Percentiles rank a stretch among this genome's conserved stretches.
These are phyloP conservation scores for Dolichotis patagonum DNA, from an alignment of 2,113 vertebrate genomes.

Conservation along the genomic window DNA sequence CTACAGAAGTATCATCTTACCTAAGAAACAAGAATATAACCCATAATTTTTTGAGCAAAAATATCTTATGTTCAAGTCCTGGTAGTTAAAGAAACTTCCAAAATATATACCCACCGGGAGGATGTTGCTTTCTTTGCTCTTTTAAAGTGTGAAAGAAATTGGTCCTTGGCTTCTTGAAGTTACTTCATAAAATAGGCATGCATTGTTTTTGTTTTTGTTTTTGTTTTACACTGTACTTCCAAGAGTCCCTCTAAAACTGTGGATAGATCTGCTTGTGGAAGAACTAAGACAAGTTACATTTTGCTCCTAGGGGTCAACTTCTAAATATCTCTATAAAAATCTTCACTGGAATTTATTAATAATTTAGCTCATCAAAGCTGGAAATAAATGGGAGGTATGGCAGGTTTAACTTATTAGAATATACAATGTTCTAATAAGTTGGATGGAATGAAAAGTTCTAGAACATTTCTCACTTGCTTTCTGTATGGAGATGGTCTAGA, in stretches of 20 bases:
- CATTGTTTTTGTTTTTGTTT: not conserved
- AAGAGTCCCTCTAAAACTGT: conserved; percentile 21
- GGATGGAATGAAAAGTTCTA: not conserved
- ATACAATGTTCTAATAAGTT: not conserved
- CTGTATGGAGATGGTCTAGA: conserved; percentile 8
- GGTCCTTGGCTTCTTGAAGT: conserved; percentile 4
- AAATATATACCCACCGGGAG: not conserved
- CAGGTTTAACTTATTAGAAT: not conserved
- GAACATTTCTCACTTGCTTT: not conserved
- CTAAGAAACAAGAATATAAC: not conserved
- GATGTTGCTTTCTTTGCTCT: not conserved
- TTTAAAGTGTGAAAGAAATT: not conserved
- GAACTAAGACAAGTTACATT: conserved; percentile 32
- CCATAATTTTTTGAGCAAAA: conserved; percentile 32
- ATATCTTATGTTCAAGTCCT: not conserved
- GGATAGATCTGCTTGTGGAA: not conserved
- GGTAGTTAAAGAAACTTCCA: conserved; percentile 33
- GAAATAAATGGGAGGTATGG: not conserved
- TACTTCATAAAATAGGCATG: not conserved
- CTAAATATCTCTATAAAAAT: conserved; percentile 7
- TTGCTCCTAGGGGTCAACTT: conserved; percentile 15
- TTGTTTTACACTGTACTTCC: not conserved
- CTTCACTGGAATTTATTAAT: conserved; percentile 30
- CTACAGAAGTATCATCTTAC: not conserved
- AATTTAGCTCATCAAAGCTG: conserved; percentile 36